phyloP scores from a whole-genome alignment of 2,888 invertebrate genomes.

The Chymomyza fuscimana region DNA sequence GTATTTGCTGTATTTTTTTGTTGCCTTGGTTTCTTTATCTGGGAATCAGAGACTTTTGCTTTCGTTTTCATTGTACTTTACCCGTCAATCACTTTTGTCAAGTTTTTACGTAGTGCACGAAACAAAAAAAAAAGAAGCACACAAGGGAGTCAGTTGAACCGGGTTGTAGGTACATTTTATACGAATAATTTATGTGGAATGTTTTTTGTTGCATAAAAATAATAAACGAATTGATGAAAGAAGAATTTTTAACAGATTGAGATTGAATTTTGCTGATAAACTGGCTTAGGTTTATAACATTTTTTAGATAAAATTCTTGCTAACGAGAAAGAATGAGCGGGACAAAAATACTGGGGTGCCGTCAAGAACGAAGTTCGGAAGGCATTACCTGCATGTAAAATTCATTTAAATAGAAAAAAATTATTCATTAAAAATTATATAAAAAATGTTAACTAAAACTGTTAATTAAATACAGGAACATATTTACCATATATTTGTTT shows the following conservation, averaged over 20 bases:
- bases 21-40: conserved; percentile 17
- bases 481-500: too few species aligned
- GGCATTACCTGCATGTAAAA: too few species aligned
- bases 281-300: background rate
- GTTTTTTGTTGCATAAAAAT: background rate
- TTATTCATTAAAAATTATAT: too few species aligned
- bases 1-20: conserved; percentile 22
- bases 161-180: conserved; percentile 19
- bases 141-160: conserved; percentile 14
- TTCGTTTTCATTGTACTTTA: conserved; percentile 15
- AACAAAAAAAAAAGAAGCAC: background rate
- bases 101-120: background rate
- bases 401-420: too few species aligned
- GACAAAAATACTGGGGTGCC: too few species aligned
- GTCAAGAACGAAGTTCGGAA: too few species aligned
- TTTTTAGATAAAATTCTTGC: background rate
- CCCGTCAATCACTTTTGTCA: conserved; percentile 26
- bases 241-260: background rate
- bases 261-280: background rate
- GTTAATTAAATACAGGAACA: too few species aligned
- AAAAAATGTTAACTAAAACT: too few species aligned
- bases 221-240: background rate
- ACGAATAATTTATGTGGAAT: conserved; percentile 28
- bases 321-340: background rate
- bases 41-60: conserved; percentile 17